Base-by-base conservation (phyloP, 2,888 invertebrate species). In the Oscheius onirici region DNA sequence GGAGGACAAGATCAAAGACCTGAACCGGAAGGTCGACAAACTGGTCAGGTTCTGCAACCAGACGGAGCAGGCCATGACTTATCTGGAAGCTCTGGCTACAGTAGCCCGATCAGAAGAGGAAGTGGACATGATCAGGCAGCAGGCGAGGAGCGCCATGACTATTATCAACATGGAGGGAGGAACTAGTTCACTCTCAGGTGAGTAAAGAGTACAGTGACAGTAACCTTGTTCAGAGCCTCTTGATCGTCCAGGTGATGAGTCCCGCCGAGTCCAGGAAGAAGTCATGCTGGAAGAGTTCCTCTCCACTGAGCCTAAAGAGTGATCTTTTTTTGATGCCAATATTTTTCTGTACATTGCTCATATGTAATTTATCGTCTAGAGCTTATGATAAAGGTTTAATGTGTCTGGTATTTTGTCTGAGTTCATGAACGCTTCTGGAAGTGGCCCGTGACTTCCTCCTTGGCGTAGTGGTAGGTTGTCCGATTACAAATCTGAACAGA, bases 231-330 rank as follows among this genome's bases (percentile, higher is more conserved):
- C 24, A 68, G 69, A 49, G 13, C 68, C 67, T 6, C 26, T 51
- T 2, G 52, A 51, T 26, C 71, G 74, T 17, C 76, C 79, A 3
- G 77, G 74, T 69, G 81, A 81, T 66, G 71, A 52, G 17, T 70
- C 51, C 0, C 68, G 74, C 20, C 73, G 67, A 13, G 68, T 72
- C 34, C 78, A 81, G 44, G 81, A 81, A 69, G 77, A 81, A 65
- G 75, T 81, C n/a, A 80, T 81, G 77, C 72, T 81, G 17, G 81
- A 81, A 54, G 78, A 81, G 34, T 81, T 81, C 51, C 65, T 81
- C 2, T 44, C 57, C 24, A 44, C 28, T 17, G 61, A 70, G 8
- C 41, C 20, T 34, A 34, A 34, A 34, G 34, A 34, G 34, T 34
- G 34, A 34, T 34, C 34, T 34, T 34, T 34, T 34, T 34, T 34